Evolutionary conservation across 2,113 vertebrate genomes (phyloP).

Genomic region (Tragulus kanchil): DNA sequence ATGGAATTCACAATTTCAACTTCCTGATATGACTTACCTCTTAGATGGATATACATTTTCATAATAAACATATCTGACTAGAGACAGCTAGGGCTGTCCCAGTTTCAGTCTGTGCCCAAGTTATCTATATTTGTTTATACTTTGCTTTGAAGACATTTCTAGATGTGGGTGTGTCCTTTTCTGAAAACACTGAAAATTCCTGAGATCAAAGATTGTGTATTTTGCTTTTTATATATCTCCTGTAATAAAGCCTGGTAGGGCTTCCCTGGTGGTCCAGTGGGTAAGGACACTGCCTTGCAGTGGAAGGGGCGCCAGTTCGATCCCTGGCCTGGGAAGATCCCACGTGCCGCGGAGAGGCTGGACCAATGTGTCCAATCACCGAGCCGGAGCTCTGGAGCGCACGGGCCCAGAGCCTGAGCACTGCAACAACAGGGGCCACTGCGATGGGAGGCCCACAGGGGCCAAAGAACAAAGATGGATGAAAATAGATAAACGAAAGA

Average conservation of each 20-base stretch:
- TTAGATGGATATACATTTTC: background rate
- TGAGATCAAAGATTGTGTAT: background rate
- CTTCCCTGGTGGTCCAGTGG: too few species aligned
- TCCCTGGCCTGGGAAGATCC: too few species aligned
- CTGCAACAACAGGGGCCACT: too few species aligned
- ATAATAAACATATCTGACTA: background rate
- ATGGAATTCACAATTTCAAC: slow-evolving; percentile 46
- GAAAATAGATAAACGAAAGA: too few species aligned
- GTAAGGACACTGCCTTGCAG: too few species aligned
- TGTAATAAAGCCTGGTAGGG: background rate
- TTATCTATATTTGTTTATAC: background rate
- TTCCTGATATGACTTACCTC: background rate
- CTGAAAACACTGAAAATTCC: background rate
- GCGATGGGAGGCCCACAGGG: too few species aligned
- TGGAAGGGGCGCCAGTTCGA: too few species aligned
- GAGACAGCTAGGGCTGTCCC: background rate
- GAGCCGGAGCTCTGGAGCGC: too few species aligned
- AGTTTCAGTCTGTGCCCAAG: background rate
- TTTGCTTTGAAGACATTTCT: slow-evolving; percentile 42
- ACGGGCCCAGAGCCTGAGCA: too few species aligned
- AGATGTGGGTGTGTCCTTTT: slow-evolving; percentile 29
- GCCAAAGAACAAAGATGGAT: too few species aligned
- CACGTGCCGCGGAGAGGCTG: too few species aligned
- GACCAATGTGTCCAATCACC: too few species aligned
- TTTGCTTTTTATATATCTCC: background rate